phyloP scores from a whole-genome alignment of 2,113 vertebrate species.

The Neomonachus schauinslandi region DNA sequence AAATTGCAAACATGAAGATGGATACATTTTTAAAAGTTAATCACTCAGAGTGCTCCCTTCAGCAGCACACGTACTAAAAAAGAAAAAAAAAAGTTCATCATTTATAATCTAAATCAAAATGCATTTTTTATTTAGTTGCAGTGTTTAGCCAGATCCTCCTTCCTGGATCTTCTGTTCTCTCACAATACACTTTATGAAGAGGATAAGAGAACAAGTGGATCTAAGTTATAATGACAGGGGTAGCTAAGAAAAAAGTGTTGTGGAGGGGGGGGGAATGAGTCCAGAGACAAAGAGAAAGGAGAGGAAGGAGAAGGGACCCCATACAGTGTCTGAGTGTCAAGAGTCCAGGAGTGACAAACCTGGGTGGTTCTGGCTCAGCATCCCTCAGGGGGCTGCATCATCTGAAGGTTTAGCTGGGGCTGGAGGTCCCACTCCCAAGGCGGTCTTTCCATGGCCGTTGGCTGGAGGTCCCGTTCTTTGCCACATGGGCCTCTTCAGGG shows the following conservation, averaged over 20 bases:
- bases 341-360: not conserved
- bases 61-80: not conserved
- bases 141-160: not conserved
- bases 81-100: not conserved
- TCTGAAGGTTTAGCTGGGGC: not conserved
- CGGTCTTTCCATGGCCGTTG: accelerated
- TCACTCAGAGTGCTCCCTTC: not conserved
- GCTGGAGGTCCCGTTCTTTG: not conserved
- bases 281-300: not conserved
- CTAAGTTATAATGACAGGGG: not conserved
- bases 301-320: not conserved
- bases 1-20: not conserved
- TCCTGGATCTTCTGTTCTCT: not conserved
- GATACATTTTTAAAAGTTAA: not conserved
- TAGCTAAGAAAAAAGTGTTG: accelerated
- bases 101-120: not conserved
- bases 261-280: not conserved
- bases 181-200: not conserved
- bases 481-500: not conserved
- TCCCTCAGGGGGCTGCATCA: not conserved
- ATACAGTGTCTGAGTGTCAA: not conserved
- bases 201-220: not conserved
- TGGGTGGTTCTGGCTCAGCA: not conserved
- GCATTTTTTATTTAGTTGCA: not conserved
- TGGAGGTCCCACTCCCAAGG: not conserved